Percentiles rank a stretch among this genome's conserved stretches.
Evolutionary conservation across 1,140 invertebrate species (phyloP).

Genomic region (Amphibalanus amphitrite): DNA sequence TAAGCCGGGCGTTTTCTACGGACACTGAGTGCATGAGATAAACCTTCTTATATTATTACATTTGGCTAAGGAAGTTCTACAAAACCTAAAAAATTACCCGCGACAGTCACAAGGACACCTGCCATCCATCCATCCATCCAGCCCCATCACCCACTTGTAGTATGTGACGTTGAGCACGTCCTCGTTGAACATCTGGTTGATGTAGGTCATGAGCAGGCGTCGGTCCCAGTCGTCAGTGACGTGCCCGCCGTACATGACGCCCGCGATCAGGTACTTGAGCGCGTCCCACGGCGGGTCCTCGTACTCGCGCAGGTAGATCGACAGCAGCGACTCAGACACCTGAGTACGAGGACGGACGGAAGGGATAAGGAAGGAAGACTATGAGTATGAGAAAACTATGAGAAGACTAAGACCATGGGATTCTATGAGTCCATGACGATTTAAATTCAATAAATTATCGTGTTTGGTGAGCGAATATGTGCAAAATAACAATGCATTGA

Average conservation of each 20-base stretch:
- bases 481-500: background rate
- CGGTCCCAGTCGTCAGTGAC: constrained; percentile 80
- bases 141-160: background rate
- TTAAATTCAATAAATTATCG: too few relatives aligned
- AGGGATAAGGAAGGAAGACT: background rate
- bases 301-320: background rate
- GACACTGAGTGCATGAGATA: background rate
- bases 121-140: too few relatives aligned
- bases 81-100: too few relatives aligned
- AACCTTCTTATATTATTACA: too few relatives aligned
- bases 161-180: constrained; percentile 25
- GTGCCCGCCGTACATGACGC: constrained; percentile 61
- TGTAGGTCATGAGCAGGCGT: constrained; percentile 60
- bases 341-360: background rate
- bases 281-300: constrained; percentile 26
- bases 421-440: too few relatives aligned
- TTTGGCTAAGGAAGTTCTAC: too few relatives aligned
- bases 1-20: constrained; percentile 40
- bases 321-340: background rate
- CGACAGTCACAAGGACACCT: too few relatives aligned
- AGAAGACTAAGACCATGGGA: too few relatives aligned
- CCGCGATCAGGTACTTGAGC: constrained; percentile 34
- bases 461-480: background rate
- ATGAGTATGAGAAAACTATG: background rate
- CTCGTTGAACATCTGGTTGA: constrained; percentile 58